These are phyloP conservation scores for Stercorarius parasiticus DNA, from an alignment of 2,113 vertebrate genomes.

Conservation along the genomic window DNA sequence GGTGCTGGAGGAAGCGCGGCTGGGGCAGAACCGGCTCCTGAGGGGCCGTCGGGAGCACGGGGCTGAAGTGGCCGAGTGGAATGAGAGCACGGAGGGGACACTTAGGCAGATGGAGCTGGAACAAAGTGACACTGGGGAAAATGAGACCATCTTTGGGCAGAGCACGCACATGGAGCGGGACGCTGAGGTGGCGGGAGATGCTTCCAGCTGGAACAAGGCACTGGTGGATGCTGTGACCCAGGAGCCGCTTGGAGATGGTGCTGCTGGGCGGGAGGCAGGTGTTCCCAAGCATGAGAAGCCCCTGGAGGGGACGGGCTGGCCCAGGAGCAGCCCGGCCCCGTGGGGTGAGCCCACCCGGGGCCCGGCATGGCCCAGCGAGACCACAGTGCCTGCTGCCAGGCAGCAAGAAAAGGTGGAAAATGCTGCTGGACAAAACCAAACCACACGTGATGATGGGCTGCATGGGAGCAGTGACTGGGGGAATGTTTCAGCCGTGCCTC, in stretches of 20 bases:
- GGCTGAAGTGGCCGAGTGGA: neutral
- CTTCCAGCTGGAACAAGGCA: neutral
- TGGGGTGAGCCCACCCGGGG: accelerated
- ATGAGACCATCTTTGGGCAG: neutral
- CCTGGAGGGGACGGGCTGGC: accelerated
- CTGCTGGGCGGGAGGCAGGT: accelerated
- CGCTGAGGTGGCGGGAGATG: accelerated
- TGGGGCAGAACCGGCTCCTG: accelerated
- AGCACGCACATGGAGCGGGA: accelerated
- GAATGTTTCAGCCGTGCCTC: accelerated
- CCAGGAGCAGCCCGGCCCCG: accelerated
- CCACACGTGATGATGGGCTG: accelerated
- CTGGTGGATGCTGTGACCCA: neutral
- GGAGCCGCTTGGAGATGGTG: neutral
- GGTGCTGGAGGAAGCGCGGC: neutral
- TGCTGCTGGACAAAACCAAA: neutral
- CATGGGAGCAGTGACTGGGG: neutral
- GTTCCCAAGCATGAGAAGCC: accelerated
- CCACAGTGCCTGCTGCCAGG: neutral
- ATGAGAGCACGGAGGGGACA: neutral
- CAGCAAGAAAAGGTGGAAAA: accelerated
- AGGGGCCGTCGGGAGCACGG: accelerated
- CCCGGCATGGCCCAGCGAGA: accelerated
- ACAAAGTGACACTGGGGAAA: neutral
- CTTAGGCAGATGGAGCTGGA: neutral